Percentiles rank a stretch among this genome's conserved stretches.
Evolutionary conservation across 2,888 invertebrate genomes (phyloP).

Genomic region (Euplagia quadripunctaria): DNA sequence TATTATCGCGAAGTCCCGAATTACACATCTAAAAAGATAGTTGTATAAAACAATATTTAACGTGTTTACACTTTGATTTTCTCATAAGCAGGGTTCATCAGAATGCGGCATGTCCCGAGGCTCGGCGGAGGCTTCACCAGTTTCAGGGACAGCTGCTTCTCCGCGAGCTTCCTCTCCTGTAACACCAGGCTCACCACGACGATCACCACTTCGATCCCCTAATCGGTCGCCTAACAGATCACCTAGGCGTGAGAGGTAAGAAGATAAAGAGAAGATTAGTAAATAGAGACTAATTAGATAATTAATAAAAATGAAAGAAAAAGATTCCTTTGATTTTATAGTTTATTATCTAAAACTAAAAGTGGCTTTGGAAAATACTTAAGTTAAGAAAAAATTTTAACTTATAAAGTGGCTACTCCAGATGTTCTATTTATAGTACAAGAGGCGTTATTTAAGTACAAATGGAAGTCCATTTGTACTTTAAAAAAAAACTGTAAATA

Average conservation of each 20-base stretch:
- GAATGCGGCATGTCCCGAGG: conserved; percentile 83
- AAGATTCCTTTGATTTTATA: too few species aligned
- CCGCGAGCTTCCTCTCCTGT: conserved; percentile 78
- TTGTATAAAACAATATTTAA: not conserved
- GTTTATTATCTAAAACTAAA: too few species aligned
- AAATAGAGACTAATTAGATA: too few species aligned
- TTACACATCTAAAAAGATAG: too few species aligned
- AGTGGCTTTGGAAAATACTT: too few species aligned
- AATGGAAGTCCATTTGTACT: too few species aligned
- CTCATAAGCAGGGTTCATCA: conserved; percentile 72
- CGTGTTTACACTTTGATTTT: not conserved
- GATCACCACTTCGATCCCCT: conserved; percentile 77
- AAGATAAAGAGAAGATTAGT: not conserved
- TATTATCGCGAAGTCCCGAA: too few species aligned
- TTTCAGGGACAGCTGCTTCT: conserved; percentile 72
- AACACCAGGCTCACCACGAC: conserved; percentile 79
- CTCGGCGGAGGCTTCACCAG: conserved; percentile 80
- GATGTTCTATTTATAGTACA: too few species aligned
- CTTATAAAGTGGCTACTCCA: too few species aligned
- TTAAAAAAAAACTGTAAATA: not conserved
- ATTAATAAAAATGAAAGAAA: too few species aligned
- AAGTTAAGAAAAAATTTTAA: too few species aligned
- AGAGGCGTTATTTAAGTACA: too few species aligned
- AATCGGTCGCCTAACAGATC: conserved; percentile 76
- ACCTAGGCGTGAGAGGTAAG: conserved; percentile 76